phyloP scores from a whole-genome alignment of 2,888 invertebrate species.

The Drosophila barbarae region DNA sequence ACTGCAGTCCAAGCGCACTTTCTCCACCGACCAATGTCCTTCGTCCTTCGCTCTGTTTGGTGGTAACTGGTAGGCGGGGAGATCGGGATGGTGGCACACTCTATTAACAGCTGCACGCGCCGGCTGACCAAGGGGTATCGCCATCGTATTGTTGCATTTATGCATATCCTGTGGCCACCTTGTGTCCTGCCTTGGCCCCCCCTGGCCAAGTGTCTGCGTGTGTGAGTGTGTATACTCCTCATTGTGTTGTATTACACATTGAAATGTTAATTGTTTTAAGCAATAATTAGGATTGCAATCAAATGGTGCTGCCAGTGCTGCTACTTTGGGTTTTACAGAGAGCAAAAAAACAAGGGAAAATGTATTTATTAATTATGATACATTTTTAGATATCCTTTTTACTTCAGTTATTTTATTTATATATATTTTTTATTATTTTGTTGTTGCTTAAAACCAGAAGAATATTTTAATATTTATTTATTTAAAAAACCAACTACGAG shows the following conservation, averaged over 20 bases:
- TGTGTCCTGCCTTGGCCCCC: slow-evolving; percentile 10
- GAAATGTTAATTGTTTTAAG: slow-evolving; percentile 75
- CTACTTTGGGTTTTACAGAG: slow-evolving; percentile 15
- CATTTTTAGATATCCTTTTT: too few relatives aligned
- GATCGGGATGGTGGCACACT: slow-evolving; percentile 12
- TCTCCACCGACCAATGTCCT: slow-evolving; percentile 14
- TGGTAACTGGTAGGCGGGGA: too few relatives aligned
- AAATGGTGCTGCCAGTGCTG: slow-evolving; percentile 45
- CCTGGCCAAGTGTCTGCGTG: slow-evolving; percentile 13
- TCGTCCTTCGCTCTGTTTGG: slow-evolving; percentile 4
- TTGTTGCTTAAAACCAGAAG: too few relatives aligned
- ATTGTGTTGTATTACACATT: slow-evolving; percentile 70
- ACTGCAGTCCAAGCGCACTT: slow-evolving; percentile 1
- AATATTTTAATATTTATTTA: too few relatives aligned
- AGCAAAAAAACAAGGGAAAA: not conserved
- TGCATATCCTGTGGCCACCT: slow-evolving; percentile 64
- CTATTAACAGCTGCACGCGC: slow-evolving; percentile 41
- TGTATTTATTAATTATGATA: too few relatives aligned
- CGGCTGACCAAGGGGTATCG: slow-evolving; percentile 36
- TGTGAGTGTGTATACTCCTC: slow-evolving; percentile 30
- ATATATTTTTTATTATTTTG: too few relatives aligned
- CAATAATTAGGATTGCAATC: slow-evolving; percentile 75
- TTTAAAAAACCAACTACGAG: too few relatives aligned
- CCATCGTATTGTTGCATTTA: slow-evolving; percentile 67
- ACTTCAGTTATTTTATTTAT: too few relatives aligned